Percentiles rank a stretch among this genome's conserved stretches.
phyloP scores from a whole-genome alignment of 2,797 vertebrate genomes.

The Hypotaenidia okinawae region DNA sequence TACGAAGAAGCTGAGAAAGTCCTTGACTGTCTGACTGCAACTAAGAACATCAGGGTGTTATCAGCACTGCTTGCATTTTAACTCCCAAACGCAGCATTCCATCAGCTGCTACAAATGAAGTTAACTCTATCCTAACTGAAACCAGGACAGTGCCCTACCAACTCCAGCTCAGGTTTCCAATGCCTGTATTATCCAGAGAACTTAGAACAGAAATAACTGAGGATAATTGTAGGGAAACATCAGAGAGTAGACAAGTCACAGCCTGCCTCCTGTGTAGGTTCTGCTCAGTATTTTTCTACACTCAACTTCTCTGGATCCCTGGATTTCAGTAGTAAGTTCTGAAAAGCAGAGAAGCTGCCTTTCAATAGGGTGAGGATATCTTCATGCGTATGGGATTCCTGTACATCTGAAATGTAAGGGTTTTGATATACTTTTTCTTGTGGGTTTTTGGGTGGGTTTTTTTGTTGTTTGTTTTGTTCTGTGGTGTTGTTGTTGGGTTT shows the following conservation, averaged over 20 bases:
- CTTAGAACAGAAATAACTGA: background rate
- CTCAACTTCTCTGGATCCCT: background rate
- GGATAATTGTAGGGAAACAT: background rate
- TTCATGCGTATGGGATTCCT: background rate
- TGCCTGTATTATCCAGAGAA: background rate
- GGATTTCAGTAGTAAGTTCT: background rate
- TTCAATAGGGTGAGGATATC: background rate
- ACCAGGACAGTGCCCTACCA: background rate
- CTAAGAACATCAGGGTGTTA: too few relatives aligned
- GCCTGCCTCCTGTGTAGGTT: background rate
- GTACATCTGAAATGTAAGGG: background rate
- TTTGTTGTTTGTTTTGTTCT: too few relatives aligned
- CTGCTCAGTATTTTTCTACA: background rate
- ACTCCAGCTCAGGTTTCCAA: background rate
- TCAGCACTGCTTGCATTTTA: too few relatives aligned
- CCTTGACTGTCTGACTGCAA: too few relatives aligned
- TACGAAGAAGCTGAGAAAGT: too few relatives aligned
- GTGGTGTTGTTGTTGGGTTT: too few relatives aligned
- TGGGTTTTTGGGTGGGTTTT: background rate
- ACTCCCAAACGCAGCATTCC: too few relatives aligned
- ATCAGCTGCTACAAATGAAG: too few relatives aligned
- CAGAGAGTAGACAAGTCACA: background rate
- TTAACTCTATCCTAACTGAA: too few relatives aligned
- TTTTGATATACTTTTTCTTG: fast-evolving
- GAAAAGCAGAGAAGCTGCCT: background rate